phyloP scores from a whole-genome alignment of 2,113 vertebrate genomes.

The Gymnorhina tibicen region DNA sequence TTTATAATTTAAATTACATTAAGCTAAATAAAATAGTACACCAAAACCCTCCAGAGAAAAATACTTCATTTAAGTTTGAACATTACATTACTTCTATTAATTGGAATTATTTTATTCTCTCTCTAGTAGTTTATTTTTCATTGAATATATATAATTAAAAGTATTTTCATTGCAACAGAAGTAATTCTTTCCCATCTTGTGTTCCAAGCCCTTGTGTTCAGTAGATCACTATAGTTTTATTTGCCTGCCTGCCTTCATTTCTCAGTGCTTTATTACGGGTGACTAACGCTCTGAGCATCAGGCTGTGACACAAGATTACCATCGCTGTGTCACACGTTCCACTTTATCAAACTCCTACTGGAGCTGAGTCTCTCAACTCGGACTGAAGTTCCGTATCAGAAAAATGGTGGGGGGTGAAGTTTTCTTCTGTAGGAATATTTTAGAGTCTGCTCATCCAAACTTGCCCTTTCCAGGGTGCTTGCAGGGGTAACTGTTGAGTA shows the following conservation, averaged over 20 bases:
- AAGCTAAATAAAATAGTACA: slow-evolving; percentile 37
- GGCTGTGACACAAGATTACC: background rate
- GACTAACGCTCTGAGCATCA: background rate
- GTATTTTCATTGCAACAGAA: background rate
- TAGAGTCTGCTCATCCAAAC: background rate
- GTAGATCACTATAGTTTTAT: background rate
- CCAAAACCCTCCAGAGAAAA: slow-evolving; percentile 29
- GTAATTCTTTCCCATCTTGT: background rate
- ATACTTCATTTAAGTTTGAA: slow-evolving; percentile 40
- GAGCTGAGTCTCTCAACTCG: background rate
- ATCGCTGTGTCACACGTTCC: background rate
- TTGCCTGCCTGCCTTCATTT: background rate
- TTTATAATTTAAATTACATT: slow-evolving; percentile 57
- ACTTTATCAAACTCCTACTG: background rate
- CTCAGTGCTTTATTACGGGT: background rate
- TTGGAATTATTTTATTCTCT: slow-evolving; percentile 32
- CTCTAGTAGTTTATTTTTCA: slow-evolving; percentile 30
- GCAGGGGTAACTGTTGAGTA: background rate
- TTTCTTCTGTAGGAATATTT: background rate
- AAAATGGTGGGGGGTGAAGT: background rate
- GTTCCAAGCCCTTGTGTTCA: background rate
- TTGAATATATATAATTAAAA: slow-evolving; percentile 36
- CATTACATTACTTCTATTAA: slow-evolving; percentile 39
- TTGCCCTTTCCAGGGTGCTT: background rate
- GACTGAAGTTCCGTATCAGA: background rate